These are phyloP conservation scores for Anser brachyrhynchus DNA, from an alignment of 2,113 vertebrate genomes.

Conservation along the genomic window DNA sequence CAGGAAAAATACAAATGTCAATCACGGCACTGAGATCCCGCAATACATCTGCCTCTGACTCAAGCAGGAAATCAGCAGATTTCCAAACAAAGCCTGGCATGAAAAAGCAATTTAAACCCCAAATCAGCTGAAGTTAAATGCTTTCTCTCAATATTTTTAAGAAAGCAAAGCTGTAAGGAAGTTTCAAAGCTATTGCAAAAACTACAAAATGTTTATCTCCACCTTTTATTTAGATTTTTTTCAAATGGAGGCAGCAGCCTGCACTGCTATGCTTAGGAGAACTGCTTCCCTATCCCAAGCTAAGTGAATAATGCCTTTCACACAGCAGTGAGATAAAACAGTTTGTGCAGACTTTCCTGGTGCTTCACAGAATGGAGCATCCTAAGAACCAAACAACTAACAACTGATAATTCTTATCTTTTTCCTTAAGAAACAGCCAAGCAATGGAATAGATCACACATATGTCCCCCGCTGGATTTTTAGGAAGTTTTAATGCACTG, in stretches of 20 bases:
- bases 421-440: background rate
- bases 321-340: background rate
- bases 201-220: background rate
- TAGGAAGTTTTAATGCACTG: background rate
- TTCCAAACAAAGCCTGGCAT: constrained; percentile 2
- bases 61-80: constrained; percentile 34
- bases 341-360: background rate
- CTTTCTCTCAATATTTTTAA: background rate
- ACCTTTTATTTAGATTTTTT: background rate
- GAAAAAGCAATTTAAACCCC: constrained; percentile 3
- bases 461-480: background rate
- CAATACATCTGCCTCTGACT: background rate
- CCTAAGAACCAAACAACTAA: background rate
- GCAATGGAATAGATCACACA: background rate
- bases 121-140: background rate
- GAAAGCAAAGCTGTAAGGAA: background rate
- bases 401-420: background rate
- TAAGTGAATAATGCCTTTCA: background rate
- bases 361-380: background rate
- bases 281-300: background rate
- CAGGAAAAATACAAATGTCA: background rate
- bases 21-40: background rate
- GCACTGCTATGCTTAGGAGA: background rate
- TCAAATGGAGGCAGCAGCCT: background rate
- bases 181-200: background rate